These are phyloP conservation scores for Rhorus exstirpatorius DNA, from an alignment of 2,888 invertebrate species.

Conservation along the genomic window DNA sequence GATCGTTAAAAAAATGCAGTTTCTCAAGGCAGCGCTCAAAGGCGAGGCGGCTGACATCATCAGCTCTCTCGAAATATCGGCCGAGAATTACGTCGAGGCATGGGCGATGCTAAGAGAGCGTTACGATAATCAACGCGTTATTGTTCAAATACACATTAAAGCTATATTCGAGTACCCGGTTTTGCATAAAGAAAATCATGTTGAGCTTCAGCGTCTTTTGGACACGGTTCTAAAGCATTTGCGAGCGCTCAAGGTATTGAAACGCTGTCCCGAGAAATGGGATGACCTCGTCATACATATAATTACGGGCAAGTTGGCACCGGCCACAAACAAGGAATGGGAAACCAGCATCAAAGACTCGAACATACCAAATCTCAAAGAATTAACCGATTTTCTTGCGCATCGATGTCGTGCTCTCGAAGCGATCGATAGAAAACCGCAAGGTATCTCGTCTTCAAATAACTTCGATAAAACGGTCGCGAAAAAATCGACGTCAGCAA, in stretches of 20 bases:
- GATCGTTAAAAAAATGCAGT: conserved; percentile 58
- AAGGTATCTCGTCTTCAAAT: neutral
- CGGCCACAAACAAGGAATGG: conserved; percentile 62
- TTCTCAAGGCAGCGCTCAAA: conserved; percentile 31
- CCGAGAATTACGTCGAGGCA: conserved; percentile 53
- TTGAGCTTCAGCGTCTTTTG: conserved; percentile 66
- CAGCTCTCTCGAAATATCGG: conserved; percentile 49
- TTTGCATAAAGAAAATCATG: conserved; percentile 57
- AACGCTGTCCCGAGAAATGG: conserved; percentile 71
- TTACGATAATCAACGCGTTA: conserved; percentile 72
- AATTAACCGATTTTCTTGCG: conserved; percentile 68
- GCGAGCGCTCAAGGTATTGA: conserved; percentile 70
- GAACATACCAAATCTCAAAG: conserved; percentile 7
- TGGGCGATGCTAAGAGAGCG: conserved; percentile 60
- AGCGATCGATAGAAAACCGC: neutral
- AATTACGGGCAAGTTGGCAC: conserved; percentile 56
- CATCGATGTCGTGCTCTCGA: conserved; percentile 61
- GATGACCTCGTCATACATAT: conserved; percentile 72
- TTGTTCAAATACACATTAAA: conserved; percentile 71
- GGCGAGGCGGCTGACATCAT: conserved; percentile 51
- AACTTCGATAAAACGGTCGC: neutral
- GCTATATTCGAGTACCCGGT: conserved; percentile 68
- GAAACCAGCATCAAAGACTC: conserved; percentile 52
- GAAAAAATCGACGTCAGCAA: neutral
- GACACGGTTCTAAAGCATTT: conserved; percentile 72